Conservation (phyloP, 2,888 invertebrate species). For the Corbicula japonica region DNA sequence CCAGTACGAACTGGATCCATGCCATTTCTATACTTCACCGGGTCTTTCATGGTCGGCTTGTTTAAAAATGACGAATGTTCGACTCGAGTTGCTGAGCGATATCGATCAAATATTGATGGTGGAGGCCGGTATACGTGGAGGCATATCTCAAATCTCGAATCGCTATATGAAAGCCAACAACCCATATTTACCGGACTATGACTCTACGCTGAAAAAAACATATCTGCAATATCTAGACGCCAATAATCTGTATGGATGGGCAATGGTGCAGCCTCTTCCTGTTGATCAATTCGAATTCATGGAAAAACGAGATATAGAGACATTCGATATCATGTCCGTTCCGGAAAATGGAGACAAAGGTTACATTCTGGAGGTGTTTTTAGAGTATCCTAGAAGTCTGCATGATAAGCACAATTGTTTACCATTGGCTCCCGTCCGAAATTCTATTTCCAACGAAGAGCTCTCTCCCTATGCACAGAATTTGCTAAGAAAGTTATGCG, state of each 20-base stretch:
- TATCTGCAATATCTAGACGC: conserved; percentile 35
- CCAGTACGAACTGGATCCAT: conserved; percentile 50
- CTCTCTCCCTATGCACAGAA: conserved; percentile 37
- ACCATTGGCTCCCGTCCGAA: conserved; percentile 35
- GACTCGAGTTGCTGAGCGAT: conserved; percentile 48
- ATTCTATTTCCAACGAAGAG: conserved; percentile 12
- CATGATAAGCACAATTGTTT: conserved; percentile 37
- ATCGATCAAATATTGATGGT: conserved; percentile 35
- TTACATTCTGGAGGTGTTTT: conserved; percentile 41
- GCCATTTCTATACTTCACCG: conserved; percentile 54
- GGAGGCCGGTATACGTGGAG: conserved; percentile 38
- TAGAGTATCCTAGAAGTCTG: conserved; percentile 29
- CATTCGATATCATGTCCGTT: conserved; percentile 19
- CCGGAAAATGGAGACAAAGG: conserved; percentile 29
- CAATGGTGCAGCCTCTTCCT: conserved; percentile 76
- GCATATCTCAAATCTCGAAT: conserved; percentile 52
- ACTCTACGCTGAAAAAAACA: conserved; percentile 58
- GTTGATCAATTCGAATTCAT: conserved; percentile 62
- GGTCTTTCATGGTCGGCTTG: conserved; percentile 46
- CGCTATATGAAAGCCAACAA: conserved; percentile 56
- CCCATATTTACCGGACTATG: conserved; percentile 49
- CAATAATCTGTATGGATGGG: conserved; percentile 56
- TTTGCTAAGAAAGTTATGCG: conserved; percentile 28
- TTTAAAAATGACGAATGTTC: conserved; percentile 41
- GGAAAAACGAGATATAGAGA: conserved; percentile 23